Evolutionary conservation across 2,113 vertebrate species (phyloP).

Genomic region (Synodontis membranacea): DNA sequence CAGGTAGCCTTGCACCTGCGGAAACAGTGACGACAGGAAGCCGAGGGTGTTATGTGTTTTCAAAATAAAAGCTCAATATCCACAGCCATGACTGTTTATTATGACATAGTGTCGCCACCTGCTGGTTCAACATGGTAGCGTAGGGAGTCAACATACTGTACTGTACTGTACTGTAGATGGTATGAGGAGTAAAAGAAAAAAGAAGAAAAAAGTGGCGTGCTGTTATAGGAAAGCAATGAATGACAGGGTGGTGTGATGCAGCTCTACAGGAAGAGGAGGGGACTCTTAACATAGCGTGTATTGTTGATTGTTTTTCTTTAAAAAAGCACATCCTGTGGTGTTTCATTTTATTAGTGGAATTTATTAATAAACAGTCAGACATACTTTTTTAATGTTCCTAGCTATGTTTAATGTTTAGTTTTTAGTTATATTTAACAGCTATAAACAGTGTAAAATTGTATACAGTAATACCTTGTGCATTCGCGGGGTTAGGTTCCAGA

Average conservation of each 20-base stretch:
- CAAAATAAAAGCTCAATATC: not conserved
- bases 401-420: too few species aligned
- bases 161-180: too few species aligned
- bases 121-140: not conserved
- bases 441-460: too few species aligned
- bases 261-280: not conserved
- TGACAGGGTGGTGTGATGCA: too few species aligned
- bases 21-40: not conserved
- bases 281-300: not conserved
- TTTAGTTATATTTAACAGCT: too few species aligned
- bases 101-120: not conserved
- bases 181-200: too few species aligned
- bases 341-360: not conserved
- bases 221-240: not conserved
- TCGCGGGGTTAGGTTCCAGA: too few species aligned
- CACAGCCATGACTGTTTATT: too few species aligned
- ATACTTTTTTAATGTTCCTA: not conserved
- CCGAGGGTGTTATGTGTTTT: not conserved
- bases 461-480: too few species aligned
- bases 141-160: too few species aligned
- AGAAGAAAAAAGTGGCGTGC: too few species aligned
- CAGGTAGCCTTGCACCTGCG: slow-evolving; percentile 2
- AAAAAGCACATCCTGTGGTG: not conserved
- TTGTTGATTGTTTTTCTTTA: not conserved
- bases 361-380: not conserved